These are phyloP conservation scores for Alviniconcha strummeri DNA, from an alignment of 2,888 invertebrate species.

Conservation along the genomic window DNA sequence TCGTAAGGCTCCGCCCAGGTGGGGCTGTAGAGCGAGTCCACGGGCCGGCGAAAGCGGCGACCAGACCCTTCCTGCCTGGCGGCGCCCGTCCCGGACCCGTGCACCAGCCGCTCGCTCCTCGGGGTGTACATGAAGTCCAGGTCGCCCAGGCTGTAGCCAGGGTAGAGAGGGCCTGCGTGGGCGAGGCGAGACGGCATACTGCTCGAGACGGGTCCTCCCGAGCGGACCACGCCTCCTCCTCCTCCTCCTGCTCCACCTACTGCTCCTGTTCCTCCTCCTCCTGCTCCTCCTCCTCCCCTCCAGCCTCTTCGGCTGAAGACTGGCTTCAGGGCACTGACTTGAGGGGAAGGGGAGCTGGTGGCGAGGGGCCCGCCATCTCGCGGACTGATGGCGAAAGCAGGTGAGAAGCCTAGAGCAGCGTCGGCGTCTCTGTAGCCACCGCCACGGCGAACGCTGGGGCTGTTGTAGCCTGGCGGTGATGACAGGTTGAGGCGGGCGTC, in stretches of 20 bases:
- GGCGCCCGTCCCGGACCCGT: not conserved
- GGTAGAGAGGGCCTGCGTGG: not conserved
- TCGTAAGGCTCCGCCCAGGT: conserved; percentile 12
- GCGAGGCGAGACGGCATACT: not conserved
- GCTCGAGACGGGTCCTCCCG: too few species aligned
- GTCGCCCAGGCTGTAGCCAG: conserved; percentile 5
- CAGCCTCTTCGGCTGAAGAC: too few species aligned
- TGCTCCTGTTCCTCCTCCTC: too few species aligned
- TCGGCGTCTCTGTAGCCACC: too few species aligned
- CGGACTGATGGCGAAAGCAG: too few species aligned
- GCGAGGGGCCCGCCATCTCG: not conserved
- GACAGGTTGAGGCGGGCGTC: not conserved
- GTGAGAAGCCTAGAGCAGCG: too few species aligned
- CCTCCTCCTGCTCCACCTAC: too few species aligned
- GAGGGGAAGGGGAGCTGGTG: not conserved
- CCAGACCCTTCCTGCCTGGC: not conserved
- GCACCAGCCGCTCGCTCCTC: not conserved
- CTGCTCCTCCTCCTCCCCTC: too few species aligned
- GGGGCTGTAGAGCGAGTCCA: conserved; percentile 10
- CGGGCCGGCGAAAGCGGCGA: not conserved
- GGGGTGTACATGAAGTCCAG: conserved; percentile 10
- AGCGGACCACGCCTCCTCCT: too few species aligned
- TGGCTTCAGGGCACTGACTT: not conserved
- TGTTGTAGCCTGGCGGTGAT: too few species aligned
- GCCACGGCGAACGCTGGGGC: too few species aligned